Evolutionary conservation across 2,113 vertebrate species (phyloP), one percentile per base, ranked within the genome.

Genomic region (Isurus oxyrinchus): DNA sequence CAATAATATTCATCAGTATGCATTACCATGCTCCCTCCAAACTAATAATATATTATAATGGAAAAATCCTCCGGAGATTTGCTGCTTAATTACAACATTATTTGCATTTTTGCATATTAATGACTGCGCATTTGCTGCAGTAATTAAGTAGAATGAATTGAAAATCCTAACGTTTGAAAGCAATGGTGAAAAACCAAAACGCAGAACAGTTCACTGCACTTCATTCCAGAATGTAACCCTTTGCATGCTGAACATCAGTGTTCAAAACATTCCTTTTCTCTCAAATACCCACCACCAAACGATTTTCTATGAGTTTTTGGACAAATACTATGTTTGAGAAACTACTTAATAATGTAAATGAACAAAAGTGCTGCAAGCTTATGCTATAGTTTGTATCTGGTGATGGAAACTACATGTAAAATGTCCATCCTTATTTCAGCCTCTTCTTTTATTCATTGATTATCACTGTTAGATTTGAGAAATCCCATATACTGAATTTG

Each of bases 31-130:
- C 97, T 97, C 96, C 40, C 96, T 96, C 27, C 97, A 97, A 97
- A 97, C 94, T 95, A 95, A 95, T 95, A 96, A 97, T 97, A 97
- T 97, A 96, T 96, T 97, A 97, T 97, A 81, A 97, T 97, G 96
- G 97, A 97, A 97, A 97, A 96, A 97, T 97, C 97, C 97, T 97
- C 97, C 40, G 2, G 97, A 97, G 97, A 97, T 96, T 97, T 97
- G 97, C 69, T n/a, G 97, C 97, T 97, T 98, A 97, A 97, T 98
- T 97, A 97, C 97, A 96, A 97, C 96, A 97, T 97, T 27, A 98
- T 98, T 98, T 98, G 97, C 98, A 98, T 98, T 97, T 98, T 98
- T 98, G 98, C 97, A 98, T 98, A 97, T 98, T 98, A 98, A 98
- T 97, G 97, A 97, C 49, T 96, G 97, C 97, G 97, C 97, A 97